phyloP scores from a whole-genome alignment of 2,113 vertebrate genomes.

The Microtus oregoni region DNA sequence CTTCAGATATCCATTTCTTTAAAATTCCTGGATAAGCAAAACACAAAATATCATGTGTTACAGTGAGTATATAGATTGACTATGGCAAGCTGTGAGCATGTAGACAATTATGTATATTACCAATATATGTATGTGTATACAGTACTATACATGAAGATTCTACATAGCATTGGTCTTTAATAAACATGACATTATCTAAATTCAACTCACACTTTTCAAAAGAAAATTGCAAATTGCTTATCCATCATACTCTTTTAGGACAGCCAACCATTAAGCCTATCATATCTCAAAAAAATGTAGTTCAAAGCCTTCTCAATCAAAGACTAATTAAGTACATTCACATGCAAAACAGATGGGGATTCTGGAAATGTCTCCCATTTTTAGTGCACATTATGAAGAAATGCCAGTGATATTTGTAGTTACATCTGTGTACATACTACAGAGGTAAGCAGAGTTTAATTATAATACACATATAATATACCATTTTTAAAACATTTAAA shows the following conservation, averaged over 20 bases:
- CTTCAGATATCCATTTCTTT: not conserved
- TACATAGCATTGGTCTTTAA: slow-evolving; percentile 32
- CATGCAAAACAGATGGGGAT: slow-evolving; percentile 81
- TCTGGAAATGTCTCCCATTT: slow-evolving; percentile 77
- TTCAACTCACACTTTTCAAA: slow-evolving; percentile 68
- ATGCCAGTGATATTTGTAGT: slow-evolving; percentile 71
- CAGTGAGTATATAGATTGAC: not conserved
- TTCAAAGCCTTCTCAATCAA: slow-evolving; percentile 84
- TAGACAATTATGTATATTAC: not conserved
- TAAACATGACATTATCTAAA: slow-evolving; percentile 54
- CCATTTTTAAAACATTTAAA: slow-evolving; percentile 33
- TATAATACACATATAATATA: slow-evolving; percentile 57
- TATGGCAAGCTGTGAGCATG: fast-evolving
- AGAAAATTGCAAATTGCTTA: slow-evolving; percentile 74
- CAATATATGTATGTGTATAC: not conserved
- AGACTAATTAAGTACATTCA: slow-evolving; percentile 82
- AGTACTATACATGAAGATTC: not conserved
- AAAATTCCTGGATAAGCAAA: not conserved
- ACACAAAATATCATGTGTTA: not conserved
- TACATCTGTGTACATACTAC: slow-evolving; percentile 39
- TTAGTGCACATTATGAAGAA: slow-evolving; percentile 53
- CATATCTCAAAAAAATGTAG: slow-evolving; percentile 74
- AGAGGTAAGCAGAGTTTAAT: slow-evolving; percentile 57
- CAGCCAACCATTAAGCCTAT: slow-evolving; percentile 62
- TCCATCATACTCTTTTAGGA: not conserved